Base-by-base conservation (phyloP, 2,113 vertebrate species). In the Marcusenius ussheri region DNA sequence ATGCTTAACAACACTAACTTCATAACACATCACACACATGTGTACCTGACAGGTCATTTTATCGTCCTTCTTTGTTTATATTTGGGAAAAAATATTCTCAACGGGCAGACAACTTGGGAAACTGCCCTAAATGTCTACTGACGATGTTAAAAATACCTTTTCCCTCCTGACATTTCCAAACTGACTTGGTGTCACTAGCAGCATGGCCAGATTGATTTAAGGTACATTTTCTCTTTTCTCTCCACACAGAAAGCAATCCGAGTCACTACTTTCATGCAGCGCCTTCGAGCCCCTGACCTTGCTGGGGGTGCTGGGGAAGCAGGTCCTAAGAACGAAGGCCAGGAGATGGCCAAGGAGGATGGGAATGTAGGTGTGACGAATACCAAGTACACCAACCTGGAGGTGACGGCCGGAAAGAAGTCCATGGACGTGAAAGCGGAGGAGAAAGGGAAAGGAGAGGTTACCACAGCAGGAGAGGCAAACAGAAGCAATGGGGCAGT, bases 241-340 rank as follows among this genome's bases (percentile, higher is more conserved):
- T 89, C 83, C 62, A 93, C 92, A 62, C 95, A 97, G 97, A 97
- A 97, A 96, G 97, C 97, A 0, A 97, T 97, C 83, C 96, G 97
- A 19, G 96, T 97, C 62, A 97, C 97, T 62, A 97, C 97, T 24
- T 97, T 97, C 93, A 97, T 97, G 97, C 96, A 97, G 87, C 95
- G 96, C 5, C 94, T 97, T 91, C 95, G 96, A 90, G 96, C 96
- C 80, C 92, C 96, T 3, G 96, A 96, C 83, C 50, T 70, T 42
- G 70, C 56, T 9, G 93, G 93, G 21, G 91, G 92, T 13, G 21
- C 93, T 5, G 90, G 45, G 74, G 94, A 96, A 89, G 94, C 89
- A 62, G 93, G 92, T 47, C 88, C 91, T 6, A 94, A 94, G 53
- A 91, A 88, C 89, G 93, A 93, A 51, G 91, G 88, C 91, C 93